These are phyloP conservation scores for Acipenser oxyrinchus DNA, from an alignment of 2,797 vertebrate species.

Conservation along the genomic window DNA sequence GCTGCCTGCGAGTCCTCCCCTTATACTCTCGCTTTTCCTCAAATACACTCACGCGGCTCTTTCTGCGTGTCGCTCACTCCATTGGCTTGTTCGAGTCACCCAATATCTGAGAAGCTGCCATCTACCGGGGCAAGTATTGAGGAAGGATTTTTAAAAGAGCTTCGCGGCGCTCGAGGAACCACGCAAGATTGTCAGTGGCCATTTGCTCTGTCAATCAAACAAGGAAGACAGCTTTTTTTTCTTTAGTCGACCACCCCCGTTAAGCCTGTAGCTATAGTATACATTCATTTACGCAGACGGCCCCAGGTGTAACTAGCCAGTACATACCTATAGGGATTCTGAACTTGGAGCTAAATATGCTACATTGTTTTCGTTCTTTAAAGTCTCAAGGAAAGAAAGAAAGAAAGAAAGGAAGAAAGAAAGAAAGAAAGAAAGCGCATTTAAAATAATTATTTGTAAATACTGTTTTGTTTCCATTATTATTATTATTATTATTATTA, in stretches of 20 bases:
- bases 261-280: too few relatives aligned
- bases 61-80: constrained; percentile 26
- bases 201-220: constrained; percentile 69
- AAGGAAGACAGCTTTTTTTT: constrained; percentile 21
- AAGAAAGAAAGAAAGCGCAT: too few relatives aligned
- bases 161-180: constrained; percentile 57
- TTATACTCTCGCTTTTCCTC: neutral
- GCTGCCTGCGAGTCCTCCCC: neutral
- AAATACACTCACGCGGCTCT: constrained; percentile 9
- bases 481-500: too few relatives aligned
- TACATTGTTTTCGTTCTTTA: neutral
- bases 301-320: too few relatives aligned
- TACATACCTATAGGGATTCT: too few relatives aligned
- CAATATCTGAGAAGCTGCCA: constrained; percentile 59
- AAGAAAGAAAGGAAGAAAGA: too few relatives aligned
- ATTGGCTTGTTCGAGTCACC: constrained; percentile 30
- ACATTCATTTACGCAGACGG: too few relatives aligned
- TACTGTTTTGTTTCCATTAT: too few relatives aligned
- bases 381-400: too few relatives aligned
- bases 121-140: constrained; percentile 58
- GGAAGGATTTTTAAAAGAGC: constrained; percentile 79
- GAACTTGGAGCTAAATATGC: too few relatives aligned
- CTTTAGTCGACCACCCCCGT: too few relatives aligned
- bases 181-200: constrained; percentile 56
- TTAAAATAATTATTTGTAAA: too few relatives aligned